phyloP scores from a whole-genome alignment of 2,113 vertebrate genomes.

The Cardinalis cardinalis region DNA sequence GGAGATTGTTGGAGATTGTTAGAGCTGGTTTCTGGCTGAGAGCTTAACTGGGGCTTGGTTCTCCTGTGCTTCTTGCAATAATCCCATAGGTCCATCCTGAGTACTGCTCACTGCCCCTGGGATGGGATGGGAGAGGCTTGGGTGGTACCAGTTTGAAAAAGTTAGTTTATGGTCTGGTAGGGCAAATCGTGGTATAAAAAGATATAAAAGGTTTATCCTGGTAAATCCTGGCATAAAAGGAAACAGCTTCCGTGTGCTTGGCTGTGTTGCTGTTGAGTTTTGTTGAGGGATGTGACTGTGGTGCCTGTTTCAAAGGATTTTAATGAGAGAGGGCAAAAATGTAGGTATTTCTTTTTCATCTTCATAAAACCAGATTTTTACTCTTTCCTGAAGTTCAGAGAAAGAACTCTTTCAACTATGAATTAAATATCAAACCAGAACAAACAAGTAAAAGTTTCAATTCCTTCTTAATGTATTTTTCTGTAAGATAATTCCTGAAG shows the following conservation, averaged over 20 bases:
- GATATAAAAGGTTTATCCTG: not conserved
- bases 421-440: not conserved
- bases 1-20: not conserved
- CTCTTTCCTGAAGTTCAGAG: not conserved
- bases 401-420: not conserved
- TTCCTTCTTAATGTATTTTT: not conserved
- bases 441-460: not conserved
- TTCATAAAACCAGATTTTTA: not conserved
- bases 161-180: not conserved
- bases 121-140: not conserved
- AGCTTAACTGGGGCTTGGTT: not conserved
- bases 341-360: not conserved
- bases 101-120: not conserved
- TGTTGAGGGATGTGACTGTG: not conserved
- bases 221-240: not conserved
- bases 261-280: not conserved
- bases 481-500: not conserved
- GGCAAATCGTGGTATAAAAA: not conserved
- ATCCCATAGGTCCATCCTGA: not conserved
- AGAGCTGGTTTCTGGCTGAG: not conserved
- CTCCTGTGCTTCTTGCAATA: not conserved
- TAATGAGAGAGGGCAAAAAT: not conserved
- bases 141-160: not conserved
- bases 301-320: not conserved
- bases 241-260: not conserved